Base-by-base conservation (phyloP, 2,888 invertebrate genomes). In the Drosophila borborema region DNA sequence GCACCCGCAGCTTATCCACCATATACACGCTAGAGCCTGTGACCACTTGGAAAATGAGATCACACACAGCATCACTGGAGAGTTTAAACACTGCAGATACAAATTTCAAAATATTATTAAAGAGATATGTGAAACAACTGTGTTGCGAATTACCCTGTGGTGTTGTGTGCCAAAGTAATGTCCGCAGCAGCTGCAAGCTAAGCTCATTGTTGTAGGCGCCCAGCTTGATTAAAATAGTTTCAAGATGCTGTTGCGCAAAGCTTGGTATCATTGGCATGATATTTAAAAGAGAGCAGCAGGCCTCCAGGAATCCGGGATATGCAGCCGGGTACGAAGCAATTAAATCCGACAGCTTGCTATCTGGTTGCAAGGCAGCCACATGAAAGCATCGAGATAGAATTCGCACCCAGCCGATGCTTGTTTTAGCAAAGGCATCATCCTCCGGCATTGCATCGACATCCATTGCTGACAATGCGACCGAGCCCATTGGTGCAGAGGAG, bases 351-450 rank as follows among this genome's bases (percentile, higher is more conserved):
- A 93, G 66, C 68, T 92, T 91, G 45, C 86, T 89, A 48, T 92
- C 92, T 0, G 92, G 84, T 71, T 92, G 91, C 51, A 91, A 74
- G 3, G 92, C 90, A 8, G 92, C 91, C 10, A 93, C 93, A 58
- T 95, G 95, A 74, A 97, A 95, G 90, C 97, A 97, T 87, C 96
- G 96, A 80, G 97, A 96, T 49, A 98, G 94, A 74, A 98, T 95
- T 74, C 96, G 94, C 76, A 98, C 94, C 98, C 98, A 98, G 72
- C 97, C 97, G 91, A 97, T 95, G 92, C 97, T 96, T 87, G 93
- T 92, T 72, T 93, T 93, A n/a, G 93, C 92, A 75, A 93, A 91
- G 1, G 92, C 85, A 72, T 93, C 93, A 40, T 93, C 93, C 67
- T 93, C 93, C 4, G 81, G 86, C 49, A 82, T 68, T 0, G 82